These are phyloP conservation scores for Hydrolagus affinis DNA, from an alignment of 2,113 vertebrate species.

Conservation along the genomic window DNA sequence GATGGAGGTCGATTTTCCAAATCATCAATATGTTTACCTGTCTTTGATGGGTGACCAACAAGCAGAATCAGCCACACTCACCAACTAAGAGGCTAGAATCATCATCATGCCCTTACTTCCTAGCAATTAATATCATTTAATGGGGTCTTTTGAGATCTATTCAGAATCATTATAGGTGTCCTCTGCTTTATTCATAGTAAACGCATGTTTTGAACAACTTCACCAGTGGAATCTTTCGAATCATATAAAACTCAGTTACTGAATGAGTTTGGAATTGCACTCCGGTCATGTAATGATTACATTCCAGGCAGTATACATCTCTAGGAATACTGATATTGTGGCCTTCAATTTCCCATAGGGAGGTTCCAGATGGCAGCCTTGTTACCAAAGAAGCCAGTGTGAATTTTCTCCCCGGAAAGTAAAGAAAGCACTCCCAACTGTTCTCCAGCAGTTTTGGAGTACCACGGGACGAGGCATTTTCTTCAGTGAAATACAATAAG, in stretches of 20 bases:
- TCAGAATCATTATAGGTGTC: no score
- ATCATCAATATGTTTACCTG: no score
- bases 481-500: no score
- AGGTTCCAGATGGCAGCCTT: background rate
- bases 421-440: background rate
- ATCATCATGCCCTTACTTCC: no score
- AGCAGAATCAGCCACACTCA: no score
- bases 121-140: background rate
- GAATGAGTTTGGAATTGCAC: background rate
- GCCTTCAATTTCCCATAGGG: background rate
- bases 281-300: no score
- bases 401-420: background rate
- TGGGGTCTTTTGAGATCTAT: no score
- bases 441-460: background rate
- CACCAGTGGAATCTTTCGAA: background rate
- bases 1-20: no score
- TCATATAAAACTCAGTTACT: background rate
- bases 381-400: background rate
- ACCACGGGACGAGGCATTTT: background rate
- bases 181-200: background rate
- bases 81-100: no score
- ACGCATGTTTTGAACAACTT: background rate
- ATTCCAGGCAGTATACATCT: no score
- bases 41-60: no score
- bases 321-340: background rate